Percentiles rank a stretch among this genome's conserved stretches.
phyloP scores from a whole-genome alignment of 92 coral and sea anemone genomes.

The Zoanthus sansibaricus region DNA sequence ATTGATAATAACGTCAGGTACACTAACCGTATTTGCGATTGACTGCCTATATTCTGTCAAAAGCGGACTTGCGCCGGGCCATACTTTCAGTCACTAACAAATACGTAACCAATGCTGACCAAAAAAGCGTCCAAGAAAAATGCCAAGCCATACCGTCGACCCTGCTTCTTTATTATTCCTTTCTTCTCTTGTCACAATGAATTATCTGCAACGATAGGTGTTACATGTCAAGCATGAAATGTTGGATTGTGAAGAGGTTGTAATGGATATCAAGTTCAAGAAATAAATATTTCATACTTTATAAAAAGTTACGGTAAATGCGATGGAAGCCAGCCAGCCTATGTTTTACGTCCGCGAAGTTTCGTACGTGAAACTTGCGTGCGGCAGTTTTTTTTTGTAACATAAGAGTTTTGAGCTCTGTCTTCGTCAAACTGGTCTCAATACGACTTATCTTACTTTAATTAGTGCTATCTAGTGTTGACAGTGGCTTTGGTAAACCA shows the following conservation, averaged over 20 bases:
- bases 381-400: neutral
- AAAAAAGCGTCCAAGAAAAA: neutral
- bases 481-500: conserved; percentile 39
- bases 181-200: conserved; percentile 42
- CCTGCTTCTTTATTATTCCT: neutral
- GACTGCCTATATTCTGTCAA: conserved; percentile 70
- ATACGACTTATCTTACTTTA: conserved; percentile 36
- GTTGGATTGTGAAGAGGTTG: conserved; percentile 8
- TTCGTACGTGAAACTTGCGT: conserved; percentile 26
- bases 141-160: conserved; percentile 27
- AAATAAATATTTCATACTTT: conserved; percentile 5
- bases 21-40: conserved; percentile 70
- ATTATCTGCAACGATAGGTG: conserved; percentile 43
- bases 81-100: conserved; percentile 18
- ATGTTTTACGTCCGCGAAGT: neutral
- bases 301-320: neutral
- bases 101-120: conserved; percentile 6
- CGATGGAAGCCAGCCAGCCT: neutral
- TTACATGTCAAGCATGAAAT: conserved; percentile 42
- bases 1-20: neutral
- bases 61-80: conserved; percentile 58
- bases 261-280: conserved; percentile 33
- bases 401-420: conserved; percentile 2
- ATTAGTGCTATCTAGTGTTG: conserved; percentile 52
- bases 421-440: conserved; percentile 8